Conservation (phyloP, 2,113 vertebrate species). For the Pterocles orientalis region DNA sequence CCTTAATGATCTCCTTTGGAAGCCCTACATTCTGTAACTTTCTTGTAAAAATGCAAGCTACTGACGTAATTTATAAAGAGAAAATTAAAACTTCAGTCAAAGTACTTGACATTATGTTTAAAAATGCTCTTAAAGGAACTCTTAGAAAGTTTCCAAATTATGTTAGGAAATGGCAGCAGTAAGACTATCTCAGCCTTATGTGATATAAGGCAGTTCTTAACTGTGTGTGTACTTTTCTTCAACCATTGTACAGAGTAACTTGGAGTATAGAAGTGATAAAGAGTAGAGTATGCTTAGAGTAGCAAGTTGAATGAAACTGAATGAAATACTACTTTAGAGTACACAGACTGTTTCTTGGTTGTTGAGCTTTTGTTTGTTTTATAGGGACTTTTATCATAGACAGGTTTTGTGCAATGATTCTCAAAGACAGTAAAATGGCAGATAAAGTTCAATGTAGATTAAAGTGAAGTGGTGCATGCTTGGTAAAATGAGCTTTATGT, state of each 20-base stretch:
- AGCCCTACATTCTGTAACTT: background rate
- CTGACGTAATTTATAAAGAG: background rate
- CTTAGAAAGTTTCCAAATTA: background rate
- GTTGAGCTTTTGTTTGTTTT: background rate
- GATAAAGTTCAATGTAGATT: background rate
- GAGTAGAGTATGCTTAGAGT: background rate
- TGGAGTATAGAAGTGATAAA: background rate
- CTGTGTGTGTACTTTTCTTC: background rate
- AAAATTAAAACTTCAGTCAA: background rate
- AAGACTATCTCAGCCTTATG: background rate
- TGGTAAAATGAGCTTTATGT: background rate
- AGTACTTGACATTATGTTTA: background rate
- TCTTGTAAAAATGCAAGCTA: background rate
- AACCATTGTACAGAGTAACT: background rate
- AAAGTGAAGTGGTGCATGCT: background rate
- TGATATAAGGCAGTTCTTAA: background rate
- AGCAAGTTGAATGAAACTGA: background rate
- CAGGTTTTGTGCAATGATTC: background rate
- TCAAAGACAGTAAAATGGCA: background rate
- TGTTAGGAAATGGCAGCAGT: background rate
- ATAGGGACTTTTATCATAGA: background rate
- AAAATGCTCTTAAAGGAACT: background rate
- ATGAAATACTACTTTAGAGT: background rate
- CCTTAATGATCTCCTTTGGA: background rate
- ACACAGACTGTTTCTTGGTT: rapidly evolving